phyloP scores from a whole-genome alignment of 1,140 invertebrate species.

The Condylostylus longicornis region DNA sequence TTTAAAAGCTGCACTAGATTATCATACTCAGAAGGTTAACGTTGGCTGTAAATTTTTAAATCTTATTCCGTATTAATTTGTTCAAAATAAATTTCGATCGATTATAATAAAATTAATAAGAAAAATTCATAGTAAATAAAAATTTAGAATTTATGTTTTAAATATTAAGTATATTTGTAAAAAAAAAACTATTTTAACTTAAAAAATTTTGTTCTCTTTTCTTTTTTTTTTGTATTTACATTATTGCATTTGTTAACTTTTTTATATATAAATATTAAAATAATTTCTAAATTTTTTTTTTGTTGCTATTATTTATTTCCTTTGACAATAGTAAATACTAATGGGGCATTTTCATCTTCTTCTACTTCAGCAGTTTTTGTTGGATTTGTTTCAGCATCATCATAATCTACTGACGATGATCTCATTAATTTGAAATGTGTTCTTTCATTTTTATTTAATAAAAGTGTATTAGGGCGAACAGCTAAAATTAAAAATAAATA shows the following conservation, averaged over 20 bases:
- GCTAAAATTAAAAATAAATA: not conserved
- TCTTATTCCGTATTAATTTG: too few species aligned
- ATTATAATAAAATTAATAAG: too few species aligned
- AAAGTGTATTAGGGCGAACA: constrained; percentile 27
- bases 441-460: constrained; percentile 25
- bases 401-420: constrained; percentile 29
- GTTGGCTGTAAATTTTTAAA: too few species aligned
- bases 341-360: constrained; percentile 30
- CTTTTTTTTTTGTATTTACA: not conserved
- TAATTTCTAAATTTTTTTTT: too few species aligned
- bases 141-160: too few species aligned
- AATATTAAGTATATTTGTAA: too few species aligned
- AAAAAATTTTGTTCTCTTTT: not conserved
- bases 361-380: constrained; percentile 17
- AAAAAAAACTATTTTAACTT: not conserved
- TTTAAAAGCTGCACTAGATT: too few species aligned
- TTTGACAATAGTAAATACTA: constrained; percentile 30
- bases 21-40: too few species aligned
- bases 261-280: too few species aligned
- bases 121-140: too few species aligned
- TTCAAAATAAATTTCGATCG: too few species aligned
- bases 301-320: constrained; percentile 30
- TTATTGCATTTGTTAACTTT: not conserved
- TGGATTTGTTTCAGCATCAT: constrained; percentile 22
- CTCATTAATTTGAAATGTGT: constrained; percentile 26